Conservation (phyloP, 2,797 vertebrate species). For the Triplophysa yarkandensis region DNA sequence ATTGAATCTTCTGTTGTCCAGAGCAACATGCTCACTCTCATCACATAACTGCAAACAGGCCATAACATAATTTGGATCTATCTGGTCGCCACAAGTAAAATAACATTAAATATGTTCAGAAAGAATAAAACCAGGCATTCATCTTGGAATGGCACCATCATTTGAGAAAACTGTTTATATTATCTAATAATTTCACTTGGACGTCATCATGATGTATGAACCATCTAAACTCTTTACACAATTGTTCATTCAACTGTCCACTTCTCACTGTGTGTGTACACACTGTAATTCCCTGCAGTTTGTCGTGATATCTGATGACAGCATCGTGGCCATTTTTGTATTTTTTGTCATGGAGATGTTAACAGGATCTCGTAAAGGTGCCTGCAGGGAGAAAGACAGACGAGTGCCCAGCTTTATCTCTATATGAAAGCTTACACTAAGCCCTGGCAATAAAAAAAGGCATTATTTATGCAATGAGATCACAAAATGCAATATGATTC, state of each 20-base stretch:
- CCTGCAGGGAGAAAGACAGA: conserved; percentile 17
- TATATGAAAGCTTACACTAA: conserved; percentile 38
- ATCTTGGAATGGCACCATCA: neutral
- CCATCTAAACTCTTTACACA: neutral
- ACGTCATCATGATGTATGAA: conserved; percentile 29
- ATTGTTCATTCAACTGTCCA: conserved; percentile 2
- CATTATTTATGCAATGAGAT: conserved; percentile 42
- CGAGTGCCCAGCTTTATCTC: conserved; percentile 5
- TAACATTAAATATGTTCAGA: neutral
- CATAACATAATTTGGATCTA: conserved; percentile 1
- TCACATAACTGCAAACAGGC: neutral
- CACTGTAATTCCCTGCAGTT: conserved; percentile 1
- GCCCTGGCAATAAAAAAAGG: conserved; percentile 34
- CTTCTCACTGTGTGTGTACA: neutral
- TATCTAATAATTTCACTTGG: neutral
- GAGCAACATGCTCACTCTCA: conserved; percentile 5
- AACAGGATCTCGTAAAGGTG: conserved; percentile 24
- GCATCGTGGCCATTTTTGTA: neutral
- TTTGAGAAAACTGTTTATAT: neutral
- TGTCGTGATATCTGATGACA: conserved; percentile 17
- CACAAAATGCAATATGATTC: conserved; percentile 23
- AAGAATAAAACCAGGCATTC: conserved; percentile 4
- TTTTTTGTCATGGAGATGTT: conserved; percentile 15
- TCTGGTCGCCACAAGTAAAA: conserved; percentile 8
- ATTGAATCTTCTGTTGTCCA: conserved; percentile 4